Evolutionary conservation across 2,797 vertebrate species (phyloP).

Genomic region (Zalophus californianus): DNA sequence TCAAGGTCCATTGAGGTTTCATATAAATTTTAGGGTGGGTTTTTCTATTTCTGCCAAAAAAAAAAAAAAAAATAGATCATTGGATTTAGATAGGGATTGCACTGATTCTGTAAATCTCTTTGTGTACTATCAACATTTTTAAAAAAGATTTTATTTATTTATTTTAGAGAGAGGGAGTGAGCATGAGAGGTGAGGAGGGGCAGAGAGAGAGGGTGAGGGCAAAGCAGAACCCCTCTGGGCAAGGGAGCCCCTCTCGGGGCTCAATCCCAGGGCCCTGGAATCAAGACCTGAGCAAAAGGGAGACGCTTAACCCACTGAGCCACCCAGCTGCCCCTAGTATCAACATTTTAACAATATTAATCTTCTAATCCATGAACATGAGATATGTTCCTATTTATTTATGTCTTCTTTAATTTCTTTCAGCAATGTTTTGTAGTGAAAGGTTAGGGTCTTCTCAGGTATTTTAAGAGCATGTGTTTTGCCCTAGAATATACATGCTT

Average conservation of each 20-base stretch:
- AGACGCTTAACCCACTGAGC: not conserved
- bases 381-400: not conserved
- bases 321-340: not conserved
- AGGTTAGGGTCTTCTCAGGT: not conserved
- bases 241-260: not conserved
- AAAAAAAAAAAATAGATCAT: not conserved
- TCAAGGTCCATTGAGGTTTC: not conserved
- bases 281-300: not conserved
- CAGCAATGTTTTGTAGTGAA: not conserved
- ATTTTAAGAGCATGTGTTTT: not conserved
- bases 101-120: not conserved
- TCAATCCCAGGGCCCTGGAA: not conserved
- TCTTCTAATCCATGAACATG: not conserved
- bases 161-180: not conserved
- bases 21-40: not conserved
- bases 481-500: not conserved
- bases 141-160: not conserved
- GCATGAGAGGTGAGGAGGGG: not conserved
- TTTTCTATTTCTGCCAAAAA: not conserved
- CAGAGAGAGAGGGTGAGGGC: not conserved
- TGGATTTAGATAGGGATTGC: not conserved
- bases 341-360: not conserved
- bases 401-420: not conserved
- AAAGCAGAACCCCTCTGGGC: not conserved
- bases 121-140: not conserved